A percentile compares a stretch with the other conserved stretches of the same genome.
Evolutionary conservation across 2,113 vertebrate genomes (phyloP).

Genomic region (Actinemys pallida): DNA sequence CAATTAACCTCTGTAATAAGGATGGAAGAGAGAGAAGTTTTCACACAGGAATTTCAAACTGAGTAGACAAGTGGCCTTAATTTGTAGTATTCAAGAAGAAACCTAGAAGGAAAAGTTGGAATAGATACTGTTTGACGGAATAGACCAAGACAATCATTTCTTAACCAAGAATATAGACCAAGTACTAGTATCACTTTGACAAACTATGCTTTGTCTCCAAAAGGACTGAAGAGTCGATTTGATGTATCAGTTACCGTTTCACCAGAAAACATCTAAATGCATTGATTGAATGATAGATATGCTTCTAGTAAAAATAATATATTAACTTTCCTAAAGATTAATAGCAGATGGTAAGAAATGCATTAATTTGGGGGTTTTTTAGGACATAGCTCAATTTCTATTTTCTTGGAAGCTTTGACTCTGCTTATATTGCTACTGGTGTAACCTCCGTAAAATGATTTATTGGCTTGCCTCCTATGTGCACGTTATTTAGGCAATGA

Average conservation of each 20-base stretch:
- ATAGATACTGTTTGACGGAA: slow-evolving; percentile 1
- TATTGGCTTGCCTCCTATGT: neutral
- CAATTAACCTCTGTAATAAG: slow-evolving; percentile 30
- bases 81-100: neutral
- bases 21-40: slow-evolving; percentile 10
- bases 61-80: slow-evolving; percentile 16
- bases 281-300: neutral
- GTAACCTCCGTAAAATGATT: neutral
- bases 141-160: slow-evolving; percentile 9
- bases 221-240: neutral
- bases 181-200: neutral
- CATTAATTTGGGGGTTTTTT: neutral
- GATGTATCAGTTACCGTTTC: neutral
- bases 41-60: slow-evolving; percentile 32
- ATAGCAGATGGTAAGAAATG: neutral
- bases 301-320: neutral
- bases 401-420: slow-evolving; percentile 18
- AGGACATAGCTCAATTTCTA: neutral
- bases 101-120: neutral
- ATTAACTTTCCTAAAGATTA: slow-evolving; percentile 9
- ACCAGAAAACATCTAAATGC: neutral
- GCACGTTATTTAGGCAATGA: neutral
- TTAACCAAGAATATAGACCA: slow-evolving; percentile 10
- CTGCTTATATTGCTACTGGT: neutral
- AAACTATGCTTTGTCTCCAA: neutral